These are phyloP conservation scores for Clarias fuscus DNA, from an alignment of 2,797 vertebrate species.

Conservation along the genomic window DNA sequence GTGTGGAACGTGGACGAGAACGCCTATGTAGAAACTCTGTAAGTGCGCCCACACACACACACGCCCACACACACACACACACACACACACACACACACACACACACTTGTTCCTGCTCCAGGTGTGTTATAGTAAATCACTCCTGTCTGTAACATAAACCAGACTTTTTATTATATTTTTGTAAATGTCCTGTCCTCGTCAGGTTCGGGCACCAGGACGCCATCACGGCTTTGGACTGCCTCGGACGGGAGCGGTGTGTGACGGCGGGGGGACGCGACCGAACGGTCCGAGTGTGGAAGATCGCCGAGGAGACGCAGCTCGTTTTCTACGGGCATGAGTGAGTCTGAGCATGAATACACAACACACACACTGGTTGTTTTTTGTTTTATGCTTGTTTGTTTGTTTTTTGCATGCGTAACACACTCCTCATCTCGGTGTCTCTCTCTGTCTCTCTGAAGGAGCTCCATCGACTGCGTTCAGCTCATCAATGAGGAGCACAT, in stretches of 20 bases:
- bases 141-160: background rate
- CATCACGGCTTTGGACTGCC: constrained; percentile 87
- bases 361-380: background rate
- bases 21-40: constrained; percentile 94
- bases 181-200: background rate
- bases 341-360: constrained; percentile 58
- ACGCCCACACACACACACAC: background rate
- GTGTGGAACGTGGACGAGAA: constrained; percentile 97
- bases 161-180: background rate
- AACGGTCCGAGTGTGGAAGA: constrained; percentile 94
- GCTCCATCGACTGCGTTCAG: constrained; percentile 94
- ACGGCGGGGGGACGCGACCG: constrained; percentile 89
- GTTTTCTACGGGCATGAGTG: constrained; percentile 94
- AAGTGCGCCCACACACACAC: constrained; percentile 63
- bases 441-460: constrained; percentile 67
- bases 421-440: background rate
- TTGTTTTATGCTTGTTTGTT: too few relatives aligned
- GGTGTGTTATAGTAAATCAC: background rate
- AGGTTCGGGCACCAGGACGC: constrained; percentile 94
- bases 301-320: constrained; percentile 93
- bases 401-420: background rate
- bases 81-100: background rate
- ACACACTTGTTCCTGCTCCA: background rate
- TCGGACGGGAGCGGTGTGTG: constrained; percentile 92
- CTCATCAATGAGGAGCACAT: constrained; percentile 97